Percentiles rank a stretch among this genome's conserved stretches.
phyloP scores from a whole-genome alignment of 2,888 invertebrate genomes.

The Apodemia zela region DNA sequence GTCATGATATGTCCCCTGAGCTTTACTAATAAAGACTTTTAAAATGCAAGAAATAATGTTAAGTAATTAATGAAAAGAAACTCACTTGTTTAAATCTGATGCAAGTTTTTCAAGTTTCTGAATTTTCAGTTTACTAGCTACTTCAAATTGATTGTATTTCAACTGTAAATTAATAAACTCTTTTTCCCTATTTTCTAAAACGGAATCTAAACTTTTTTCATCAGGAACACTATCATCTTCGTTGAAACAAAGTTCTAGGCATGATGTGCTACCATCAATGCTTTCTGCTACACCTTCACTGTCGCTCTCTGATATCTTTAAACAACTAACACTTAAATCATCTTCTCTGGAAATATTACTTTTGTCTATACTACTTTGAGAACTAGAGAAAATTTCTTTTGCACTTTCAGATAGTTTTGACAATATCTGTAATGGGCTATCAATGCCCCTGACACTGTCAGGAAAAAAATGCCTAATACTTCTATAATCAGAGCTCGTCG shows the following conservation, averaged over 20 bases:
- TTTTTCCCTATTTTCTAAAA: conserved; percentile 68
- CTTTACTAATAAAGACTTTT: no score
- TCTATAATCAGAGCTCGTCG: conserved; percentile 66
- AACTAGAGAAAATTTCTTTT: conserved; percentile 74
- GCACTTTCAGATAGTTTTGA: conserved; percentile 71
- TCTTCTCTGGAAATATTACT: conserved; percentile 61
- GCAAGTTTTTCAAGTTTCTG: conserved; percentile 76
- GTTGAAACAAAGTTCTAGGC: conserved; percentile 71
- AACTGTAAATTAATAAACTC: conserved; percentile 75
- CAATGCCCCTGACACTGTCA: conserved; percentile 66
- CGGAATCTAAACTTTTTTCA: conserved; percentile 51
- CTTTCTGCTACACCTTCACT: conserved; percentile 71
- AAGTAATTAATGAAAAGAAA: conserved; percentile 25
- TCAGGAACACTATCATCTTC: conserved; percentile 67
- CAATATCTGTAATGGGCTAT: conserved; percentile 70
- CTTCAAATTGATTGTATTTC: conserved; percentile 71
- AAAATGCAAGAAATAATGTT: no score
- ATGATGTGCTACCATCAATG: conserved; percentile 71
- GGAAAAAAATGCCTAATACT: conserved; percentile 69
- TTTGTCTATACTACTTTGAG: conserved; percentile 62
- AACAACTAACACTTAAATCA: conserved; percentile 65
- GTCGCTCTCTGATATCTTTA: conserved; percentile 72
- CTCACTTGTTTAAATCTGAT: conserved; percentile 83
- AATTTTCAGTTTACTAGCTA: conserved; percentile 67
- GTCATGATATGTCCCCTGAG: no score